Conservation (phyloP, 2,797 vertebrate genomes). For the Notoglanidium macrostoma region DNA sequence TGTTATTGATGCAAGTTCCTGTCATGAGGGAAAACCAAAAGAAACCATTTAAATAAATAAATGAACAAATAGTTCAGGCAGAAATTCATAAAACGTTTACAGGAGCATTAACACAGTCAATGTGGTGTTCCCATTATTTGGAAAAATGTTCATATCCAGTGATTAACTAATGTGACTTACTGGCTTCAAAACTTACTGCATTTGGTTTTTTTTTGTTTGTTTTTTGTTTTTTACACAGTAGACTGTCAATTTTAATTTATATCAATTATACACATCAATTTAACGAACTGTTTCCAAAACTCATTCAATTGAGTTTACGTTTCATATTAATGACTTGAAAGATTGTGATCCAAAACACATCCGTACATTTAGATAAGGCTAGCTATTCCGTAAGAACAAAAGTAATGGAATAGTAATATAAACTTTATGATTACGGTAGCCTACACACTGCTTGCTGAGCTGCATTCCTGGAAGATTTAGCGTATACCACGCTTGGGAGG, state of each 20-base stretch:
- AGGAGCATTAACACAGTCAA: not conserved
- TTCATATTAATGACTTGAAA: not conserved
- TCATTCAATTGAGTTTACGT: not conserved
- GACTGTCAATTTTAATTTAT: not conserved
- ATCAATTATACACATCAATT: not conserved
- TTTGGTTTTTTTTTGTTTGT: too few relatives aligned
- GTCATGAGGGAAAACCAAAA: constrained; percentile 34
- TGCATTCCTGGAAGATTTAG: not conserved
- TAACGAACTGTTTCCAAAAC: not conserved
- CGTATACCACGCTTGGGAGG: not conserved
- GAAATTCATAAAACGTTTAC: not conserved
- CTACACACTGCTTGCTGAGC: not conserved
- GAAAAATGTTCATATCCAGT: not conserved
- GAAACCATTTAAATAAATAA: not conserved
- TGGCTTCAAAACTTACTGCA: not conserved
- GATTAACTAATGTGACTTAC: not conserved
- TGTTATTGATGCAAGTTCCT: constrained; percentile 98
- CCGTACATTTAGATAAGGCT: not conserved
- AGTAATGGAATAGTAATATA: not conserved
- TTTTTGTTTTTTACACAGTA: not conserved
- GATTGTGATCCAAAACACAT: not conserved
- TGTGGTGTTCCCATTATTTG: not conserved
- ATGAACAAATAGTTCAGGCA: not conserved
- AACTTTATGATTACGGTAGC: not conserved
- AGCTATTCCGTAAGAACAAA: not conserved